phyloP scores from a whole-genome alignment of 2,888 invertebrate species.

The Chelonus formosanus region DNA sequence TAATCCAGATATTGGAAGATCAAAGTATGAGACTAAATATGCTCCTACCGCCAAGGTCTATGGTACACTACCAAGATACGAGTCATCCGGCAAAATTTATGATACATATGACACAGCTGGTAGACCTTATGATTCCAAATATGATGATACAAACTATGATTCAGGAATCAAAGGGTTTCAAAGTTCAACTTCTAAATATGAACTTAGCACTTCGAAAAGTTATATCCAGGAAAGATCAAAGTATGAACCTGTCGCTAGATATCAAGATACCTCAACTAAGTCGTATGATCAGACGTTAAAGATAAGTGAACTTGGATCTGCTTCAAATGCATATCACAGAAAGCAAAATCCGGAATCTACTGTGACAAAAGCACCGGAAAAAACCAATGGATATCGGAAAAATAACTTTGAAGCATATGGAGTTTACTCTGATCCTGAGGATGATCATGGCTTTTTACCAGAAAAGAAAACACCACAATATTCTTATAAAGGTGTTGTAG shows the following conservation, averaged over 20 bases:
- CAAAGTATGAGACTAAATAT: slow-evolving; percentile 53
- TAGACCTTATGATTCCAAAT: slow-evolving; percentile 43
- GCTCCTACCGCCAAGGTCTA: slow-evolving; percentile 57
- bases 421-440: slow-evolving; percentile 62
- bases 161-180: slow-evolving; percentile 44
- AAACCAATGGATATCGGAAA: slow-evolving; percentile 62
- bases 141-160: slow-evolving; percentile 48
- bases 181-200: slow-evolving; percentile 54
- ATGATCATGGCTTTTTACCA: slow-evolving; percentile 60
- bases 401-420: slow-evolving; percentile 64
- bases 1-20: slow-evolving; percentile 44
- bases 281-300: slow-evolving; percentile 62
- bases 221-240: slow-evolving; percentile 55
- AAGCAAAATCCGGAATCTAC: slow-evolving; percentile 46
- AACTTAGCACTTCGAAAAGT: slow-evolving; percentile 59
- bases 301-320: slow-evolving; percentile 54
- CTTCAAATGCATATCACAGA: slow-evolving; percentile 47
- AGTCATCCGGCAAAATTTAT: slow-evolving; percentile 47
- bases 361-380: slow-evolving; percentile 45
- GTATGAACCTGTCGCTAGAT: slow-evolving; percentile 54
- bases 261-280: slow-evolving; percentile 52
- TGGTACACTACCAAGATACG: slow-evolving; percentile 60
- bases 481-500: slow-evolving; percentile 62
- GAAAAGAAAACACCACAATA: slow-evolving; percentile 60
- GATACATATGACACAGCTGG: slow-evolving; percentile 46